phyloP scores from a whole-genome alignment of 2,888 invertebrate genomes.

The Drosophila prostipennis region DNA sequence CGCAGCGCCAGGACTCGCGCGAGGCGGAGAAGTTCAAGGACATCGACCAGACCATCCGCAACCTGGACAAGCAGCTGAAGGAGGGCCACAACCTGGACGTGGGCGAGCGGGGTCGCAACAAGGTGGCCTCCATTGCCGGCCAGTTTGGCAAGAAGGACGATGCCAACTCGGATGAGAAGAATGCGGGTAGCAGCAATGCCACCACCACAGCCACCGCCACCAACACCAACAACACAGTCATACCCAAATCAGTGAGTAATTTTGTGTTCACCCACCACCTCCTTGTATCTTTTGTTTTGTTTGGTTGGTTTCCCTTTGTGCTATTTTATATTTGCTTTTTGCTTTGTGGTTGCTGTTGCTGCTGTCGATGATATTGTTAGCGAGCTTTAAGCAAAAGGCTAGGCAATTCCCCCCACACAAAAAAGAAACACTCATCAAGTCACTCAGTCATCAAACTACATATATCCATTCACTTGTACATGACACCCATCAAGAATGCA shows the following conservation, averaged over 20 bases:
- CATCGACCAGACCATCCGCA: conserved; percentile 90
- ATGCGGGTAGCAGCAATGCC: conserved; percentile 70
- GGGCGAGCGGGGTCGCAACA: conserved; percentile 88
- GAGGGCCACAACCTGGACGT: conserved; percentile 90
- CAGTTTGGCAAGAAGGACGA: conserved; percentile 86
- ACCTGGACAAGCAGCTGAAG: conserved; percentile 89
- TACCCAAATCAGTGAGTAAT: conserved; percentile 85
- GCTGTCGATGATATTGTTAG: conserved; percentile 52
- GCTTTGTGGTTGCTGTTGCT: conserved; percentile 33
- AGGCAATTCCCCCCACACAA: conserved; percentile 23
- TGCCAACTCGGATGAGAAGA: conserved; percentile 81
- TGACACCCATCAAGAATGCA: conserved; percentile 42
- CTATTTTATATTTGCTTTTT: conserved; percentile 37
- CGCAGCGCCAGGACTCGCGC: conserved; percentile 86
- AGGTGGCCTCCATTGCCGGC: conserved; percentile 95
- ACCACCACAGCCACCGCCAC: conserved; percentile 49
- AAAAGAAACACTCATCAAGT: conserved; percentile 22
- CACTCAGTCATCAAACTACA: conserved; percentile 31
- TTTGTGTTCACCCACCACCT: conserved; percentile 34
- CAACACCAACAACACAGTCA: conserved; percentile 69
- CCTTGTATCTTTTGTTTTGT: conserved; percentile 19
- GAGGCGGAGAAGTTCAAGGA: conserved; percentile 88
- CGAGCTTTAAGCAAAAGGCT: conserved; percentile 51
- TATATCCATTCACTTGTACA: conserved; percentile 31
- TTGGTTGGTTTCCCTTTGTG: conserved; percentile 25